A percentile compares a stretch with the other conserved stretches of the same genome.
These are phyloP conservation scores for Macaria notata DNA, from an alignment of 2,888 invertebrate genomes.

Conservation along the genomic window DNA sequence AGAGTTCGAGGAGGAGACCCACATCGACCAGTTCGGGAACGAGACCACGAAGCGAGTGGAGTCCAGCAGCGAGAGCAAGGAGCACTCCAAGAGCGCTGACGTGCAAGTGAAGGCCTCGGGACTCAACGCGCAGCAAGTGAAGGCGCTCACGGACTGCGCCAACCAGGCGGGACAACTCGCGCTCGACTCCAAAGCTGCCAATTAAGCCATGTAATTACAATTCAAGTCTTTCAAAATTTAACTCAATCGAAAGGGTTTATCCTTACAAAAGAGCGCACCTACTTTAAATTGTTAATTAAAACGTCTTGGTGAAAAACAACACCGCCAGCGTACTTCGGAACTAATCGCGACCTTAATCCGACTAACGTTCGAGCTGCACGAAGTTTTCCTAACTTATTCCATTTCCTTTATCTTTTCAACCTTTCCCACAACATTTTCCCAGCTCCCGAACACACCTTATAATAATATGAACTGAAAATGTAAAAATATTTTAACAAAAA, in stretches of 20 bases:
- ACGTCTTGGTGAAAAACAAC: not conserved
- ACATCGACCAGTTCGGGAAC: conserved; percentile 71
- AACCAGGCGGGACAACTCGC: conserved; percentile 76
- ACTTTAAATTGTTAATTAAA: conserved; percentile 11
- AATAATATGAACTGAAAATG: not conserved
- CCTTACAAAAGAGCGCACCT: conserved; percentile 19
- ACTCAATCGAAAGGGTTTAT: conserved; percentile 17
- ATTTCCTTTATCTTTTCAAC: conserved; percentile 25
- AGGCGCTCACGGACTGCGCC: conserved; percentile 76
- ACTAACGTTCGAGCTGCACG: conserved; percentile 47
- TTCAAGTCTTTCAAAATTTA: conserved; percentile 33
- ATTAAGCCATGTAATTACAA: conserved; percentile 67
- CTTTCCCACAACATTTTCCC: conserved; percentile 8
- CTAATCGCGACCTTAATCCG: conserved; percentile 23
- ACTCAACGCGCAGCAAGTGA: conserved; percentile 70
- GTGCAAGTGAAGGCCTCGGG: conserved; percentile 76
- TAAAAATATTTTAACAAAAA: conserved; percentile 14
- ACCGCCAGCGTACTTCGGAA: not conserved
- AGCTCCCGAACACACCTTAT: not conserved
- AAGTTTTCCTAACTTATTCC: conserved; percentile 32
- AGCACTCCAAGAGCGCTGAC: conserved; percentile 75
- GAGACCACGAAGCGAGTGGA: conserved; percentile 72
- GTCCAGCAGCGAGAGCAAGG: conserved; percentile 76
- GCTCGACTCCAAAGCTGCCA: conserved; percentile 72
- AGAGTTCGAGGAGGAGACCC: conserved; percentile 76